Conservation (phyloP, 2,113 vertebrate genomes). For the Struthio camelus region DNA sequence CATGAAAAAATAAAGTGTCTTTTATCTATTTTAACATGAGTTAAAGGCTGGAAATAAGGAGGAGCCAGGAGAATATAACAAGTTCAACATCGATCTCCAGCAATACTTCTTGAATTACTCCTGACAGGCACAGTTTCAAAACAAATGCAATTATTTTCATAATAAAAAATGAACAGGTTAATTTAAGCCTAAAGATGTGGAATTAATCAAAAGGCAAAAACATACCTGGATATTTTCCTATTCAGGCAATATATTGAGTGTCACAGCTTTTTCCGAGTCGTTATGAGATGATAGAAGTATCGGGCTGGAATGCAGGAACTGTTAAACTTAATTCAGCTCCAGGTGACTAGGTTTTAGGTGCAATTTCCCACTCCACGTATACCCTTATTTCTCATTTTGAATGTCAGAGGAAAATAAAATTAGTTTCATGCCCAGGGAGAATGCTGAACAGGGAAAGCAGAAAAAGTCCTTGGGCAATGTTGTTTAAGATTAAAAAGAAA, state of each 20-base stretch:
- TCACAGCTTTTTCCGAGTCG: background rate
- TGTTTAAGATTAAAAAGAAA: background rate
- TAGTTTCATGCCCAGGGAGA: background rate
- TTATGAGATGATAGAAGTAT: background rate
- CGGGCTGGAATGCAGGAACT: background rate
- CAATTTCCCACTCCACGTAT: background rate
- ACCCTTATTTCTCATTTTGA: background rate
- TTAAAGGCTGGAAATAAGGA: background rate
- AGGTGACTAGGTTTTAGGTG: background rate
- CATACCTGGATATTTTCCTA: background rate
- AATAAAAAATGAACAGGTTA: background rate
- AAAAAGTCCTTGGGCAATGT: background rate
- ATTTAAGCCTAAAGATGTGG: background rate
- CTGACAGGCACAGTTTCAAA: background rate
- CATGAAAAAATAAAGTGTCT: background rate
- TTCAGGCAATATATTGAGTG: background rate
- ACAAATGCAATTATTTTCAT: background rate
- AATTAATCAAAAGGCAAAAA: background rate
- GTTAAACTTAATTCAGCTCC: background rate
- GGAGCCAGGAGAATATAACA: background rate
- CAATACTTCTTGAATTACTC: background rate
- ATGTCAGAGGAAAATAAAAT: background rate
- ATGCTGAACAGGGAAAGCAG: background rate
- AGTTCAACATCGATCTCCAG: background rate
- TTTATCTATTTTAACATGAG: background rate